Conservation (phyloP, 2,113 vertebrate species). For the Lanius collurio region DNA sequence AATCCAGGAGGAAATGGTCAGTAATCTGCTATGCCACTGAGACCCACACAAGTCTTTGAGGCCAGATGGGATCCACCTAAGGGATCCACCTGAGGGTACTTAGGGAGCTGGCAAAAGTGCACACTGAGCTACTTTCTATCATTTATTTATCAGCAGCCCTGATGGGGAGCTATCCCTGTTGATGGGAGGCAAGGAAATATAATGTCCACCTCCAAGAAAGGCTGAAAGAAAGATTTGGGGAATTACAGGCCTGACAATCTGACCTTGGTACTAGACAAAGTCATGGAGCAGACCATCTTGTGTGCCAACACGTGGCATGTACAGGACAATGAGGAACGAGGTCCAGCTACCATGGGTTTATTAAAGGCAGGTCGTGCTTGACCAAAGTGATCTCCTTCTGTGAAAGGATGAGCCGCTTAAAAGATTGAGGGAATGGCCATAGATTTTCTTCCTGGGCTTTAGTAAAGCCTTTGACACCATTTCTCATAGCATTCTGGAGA, state of each 20-base stretch:
- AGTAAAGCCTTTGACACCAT: not conserved
- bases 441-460: not conserved
- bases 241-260: not conserved
- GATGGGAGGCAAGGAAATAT: not conserved
- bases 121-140: not conserved
- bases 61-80: not conserved
- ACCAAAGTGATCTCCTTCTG: not conserved
- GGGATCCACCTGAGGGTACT: no score
- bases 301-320: not conserved
- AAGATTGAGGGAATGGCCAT: not conserved
- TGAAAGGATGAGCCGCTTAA: not conserved
- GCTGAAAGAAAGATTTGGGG: not conserved
- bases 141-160: not conserved
- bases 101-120: not conserved
- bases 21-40: not conserved
- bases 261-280: not conserved
- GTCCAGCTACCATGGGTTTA: not conserved
- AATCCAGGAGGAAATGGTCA: not conserved
- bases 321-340: accelerated
- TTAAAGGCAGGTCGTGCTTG: not conserved
- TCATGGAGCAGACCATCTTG: not conserved
- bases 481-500: not conserved
- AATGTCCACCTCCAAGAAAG: not conserved
- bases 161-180: no score
- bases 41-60: not conserved